Conservation (phyloP, 2,888 invertebrate genomes). For the Tortricodes alternella region DNA sequence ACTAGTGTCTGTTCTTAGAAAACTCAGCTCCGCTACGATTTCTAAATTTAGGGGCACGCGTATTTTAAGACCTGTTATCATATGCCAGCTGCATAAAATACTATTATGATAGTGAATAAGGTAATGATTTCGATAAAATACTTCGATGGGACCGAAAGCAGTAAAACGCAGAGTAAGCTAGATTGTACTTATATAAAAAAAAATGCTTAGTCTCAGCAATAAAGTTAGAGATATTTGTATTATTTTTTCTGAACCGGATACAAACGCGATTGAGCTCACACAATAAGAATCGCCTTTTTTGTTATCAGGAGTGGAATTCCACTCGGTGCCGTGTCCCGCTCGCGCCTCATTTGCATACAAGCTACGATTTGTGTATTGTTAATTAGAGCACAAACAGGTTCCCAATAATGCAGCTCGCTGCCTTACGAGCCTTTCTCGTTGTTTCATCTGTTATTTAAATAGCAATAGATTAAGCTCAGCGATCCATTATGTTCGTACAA, state of each 20-base stretch:
- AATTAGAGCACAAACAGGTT: conserved; percentile 81
- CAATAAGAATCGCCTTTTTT: conserved; percentile 51
- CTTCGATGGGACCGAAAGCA: too few relatives aligned
- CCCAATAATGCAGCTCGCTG: conserved; percentile 58
- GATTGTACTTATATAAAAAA: too few relatives aligned
- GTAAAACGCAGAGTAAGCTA: too few relatives aligned
- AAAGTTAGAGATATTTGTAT: not conserved
- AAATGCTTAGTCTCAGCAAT: too few relatives aligned
- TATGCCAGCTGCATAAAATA: too few relatives aligned
- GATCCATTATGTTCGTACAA: conserved; percentile 64
- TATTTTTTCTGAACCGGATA: not conserved
- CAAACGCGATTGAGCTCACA: conserved; percentile 34
- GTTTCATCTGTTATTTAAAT: conserved; percentile 80
- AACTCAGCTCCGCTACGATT: too few relatives aligned
- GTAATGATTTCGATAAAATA: too few relatives aligned
- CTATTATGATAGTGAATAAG: too few relatives aligned
- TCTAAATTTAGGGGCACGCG: too few relatives aligned
- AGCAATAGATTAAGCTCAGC: conserved; percentile 68
- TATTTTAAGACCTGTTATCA: too few relatives aligned
- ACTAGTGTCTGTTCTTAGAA: too few relatives aligned
- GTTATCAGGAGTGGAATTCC: conserved; percentile 49
- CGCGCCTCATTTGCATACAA: conserved; percentile 76
- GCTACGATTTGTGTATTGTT: conserved; percentile 82
- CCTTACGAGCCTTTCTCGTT: conserved; percentile 58
- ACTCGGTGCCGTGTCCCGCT: conserved; percentile 30